phyloP scores from a whole-genome alignment of 2,888 invertebrate species.

The Stenoptilia bipunctidactyla region DNA sequence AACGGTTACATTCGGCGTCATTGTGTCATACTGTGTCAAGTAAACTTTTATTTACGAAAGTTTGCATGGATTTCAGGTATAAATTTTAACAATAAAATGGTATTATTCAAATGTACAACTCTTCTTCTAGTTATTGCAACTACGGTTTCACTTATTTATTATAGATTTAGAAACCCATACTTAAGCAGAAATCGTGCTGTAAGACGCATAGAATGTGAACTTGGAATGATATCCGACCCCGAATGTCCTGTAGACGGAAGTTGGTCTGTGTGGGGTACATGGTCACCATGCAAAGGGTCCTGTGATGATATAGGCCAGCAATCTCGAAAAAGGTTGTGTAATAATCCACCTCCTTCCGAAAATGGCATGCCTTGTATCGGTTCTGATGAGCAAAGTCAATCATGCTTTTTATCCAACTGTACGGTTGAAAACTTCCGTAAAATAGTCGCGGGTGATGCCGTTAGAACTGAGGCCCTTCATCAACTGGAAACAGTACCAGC shows the following conservation, averaged over 20 bases:
- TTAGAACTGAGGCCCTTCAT: slow-evolving; percentile 39
- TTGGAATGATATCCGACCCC: slow-evolving; percentile 40
- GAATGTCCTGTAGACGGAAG: slow-evolving; percentile 61
- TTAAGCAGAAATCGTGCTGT: slow-evolving; percentile 29
- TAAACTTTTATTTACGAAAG: too few relatives aligned
- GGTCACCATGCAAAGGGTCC: slow-evolving; percentile 53
- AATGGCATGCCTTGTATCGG: slow-evolving; percentile 55
- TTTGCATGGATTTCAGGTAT: too few relatives aligned
- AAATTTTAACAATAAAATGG: too few relatives aligned
- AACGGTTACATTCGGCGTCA: too few relatives aligned
- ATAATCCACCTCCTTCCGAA: slow-evolving; percentile 49
- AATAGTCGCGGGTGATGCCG: slow-evolving; percentile 35
- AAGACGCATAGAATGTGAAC: slow-evolving; percentile 54
- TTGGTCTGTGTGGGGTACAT: slow-evolving; percentile 58
- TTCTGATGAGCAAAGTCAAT: slow-evolving; percentile 37
- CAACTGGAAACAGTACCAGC: slow-evolving; percentile 48
- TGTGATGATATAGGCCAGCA: slow-evolving; percentile 57
- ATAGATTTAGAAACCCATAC: slow-evolving; percentile 31
- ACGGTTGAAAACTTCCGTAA: slow-evolving; percentile 43
- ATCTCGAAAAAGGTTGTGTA: slow-evolving; percentile 43
- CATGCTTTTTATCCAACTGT: slow-evolving; percentile 53
- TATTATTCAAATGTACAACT: neutral
- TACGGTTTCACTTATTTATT: slow-evolving; percentile 8
- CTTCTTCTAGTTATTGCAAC: neutral
- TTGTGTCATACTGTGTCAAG: too few relatives aligned